Percentiles rank a stretch among this genome's conserved stretches.
Conservation (phyloP, 2,797 vertebrate genomes). For the Schizopygopsis malacanthus region DNA sequence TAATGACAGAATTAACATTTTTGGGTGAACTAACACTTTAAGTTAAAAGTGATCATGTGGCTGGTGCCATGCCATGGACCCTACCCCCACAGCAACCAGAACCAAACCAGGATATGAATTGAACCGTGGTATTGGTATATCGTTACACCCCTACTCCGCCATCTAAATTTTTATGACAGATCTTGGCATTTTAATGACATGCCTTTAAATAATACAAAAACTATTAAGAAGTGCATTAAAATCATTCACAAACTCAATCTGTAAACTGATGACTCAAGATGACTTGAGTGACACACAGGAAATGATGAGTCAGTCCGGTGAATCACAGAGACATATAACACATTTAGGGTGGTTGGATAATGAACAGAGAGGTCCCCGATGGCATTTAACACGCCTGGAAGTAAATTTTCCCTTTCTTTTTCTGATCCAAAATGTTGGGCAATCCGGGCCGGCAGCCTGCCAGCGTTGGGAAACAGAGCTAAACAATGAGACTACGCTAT, state of each 20-base stretch:
- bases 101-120: too few species aligned
- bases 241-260: neutral
- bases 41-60: neutral
- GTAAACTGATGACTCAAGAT: constrained; percentile 18
- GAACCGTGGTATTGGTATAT: neutral
- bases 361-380: neutral
- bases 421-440: constrained; percentile 39
- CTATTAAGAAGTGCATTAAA: neutral
- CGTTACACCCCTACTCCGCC: too few species aligned
- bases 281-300: constrained; percentile 1
- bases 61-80: neutral
- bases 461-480: constrained; percentile 29
- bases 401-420: neutral
- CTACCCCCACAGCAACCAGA: neutral
- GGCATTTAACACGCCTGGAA: neutral
- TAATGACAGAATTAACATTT: neutral
- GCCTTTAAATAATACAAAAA: neutral
- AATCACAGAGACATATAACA: constrained; percentile 15
- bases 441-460: constrained; percentile 26
- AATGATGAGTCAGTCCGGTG: neutral
- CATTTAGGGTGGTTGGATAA: neutral
- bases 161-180: neutral
- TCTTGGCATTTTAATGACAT: neutral
- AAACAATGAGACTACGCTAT: constrained; percentile 27
- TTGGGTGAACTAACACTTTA: neutral